A percentile compares a stretch with the other conserved stretches of the same genome.
phyloP scores from a whole-genome alignment of 2,113 vertebrate species.

The Prietella phreatophila region DNA sequence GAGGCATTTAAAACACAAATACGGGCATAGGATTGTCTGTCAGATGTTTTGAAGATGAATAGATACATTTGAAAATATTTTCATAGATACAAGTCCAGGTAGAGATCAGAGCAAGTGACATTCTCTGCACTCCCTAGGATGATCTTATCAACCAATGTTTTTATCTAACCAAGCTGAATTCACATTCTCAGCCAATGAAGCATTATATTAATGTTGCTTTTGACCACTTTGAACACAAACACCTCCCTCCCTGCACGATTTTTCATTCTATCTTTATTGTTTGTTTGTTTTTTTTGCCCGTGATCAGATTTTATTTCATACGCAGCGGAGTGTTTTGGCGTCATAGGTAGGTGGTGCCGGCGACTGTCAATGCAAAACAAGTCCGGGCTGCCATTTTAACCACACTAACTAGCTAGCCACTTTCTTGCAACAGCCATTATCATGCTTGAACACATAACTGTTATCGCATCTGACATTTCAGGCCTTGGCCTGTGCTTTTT shows the following conservation, averaged over 20 bases:
- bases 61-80: neutral
- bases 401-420: slow-evolving; percentile 56
- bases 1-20: neutral
- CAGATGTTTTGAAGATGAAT: neutral
- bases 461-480: slow-evolving; percentile 38
- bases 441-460: slow-evolving; percentile 37
- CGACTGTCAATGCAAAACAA: slow-evolving; percentile 13
- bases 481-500: slow-evolving; percentile 26
- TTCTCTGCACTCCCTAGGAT: neutral
- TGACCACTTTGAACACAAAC: neutral
- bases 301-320: slow-evolving; percentile 88
- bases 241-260: slow-evolving; percentile 68
- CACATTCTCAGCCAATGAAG: neutral
- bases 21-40: neutral
- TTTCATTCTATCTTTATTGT: slow-evolving; percentile 74
- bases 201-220: neutral
- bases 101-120: neutral
- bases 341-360: slow-evolving; percentile 84
- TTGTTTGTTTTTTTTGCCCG: slow-evolving; percentile 66
- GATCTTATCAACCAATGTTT: neutral
- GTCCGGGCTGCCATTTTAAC: slow-evolving; percentile 28
- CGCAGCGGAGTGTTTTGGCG: slow-evolving; percentile 84
- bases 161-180: neutral
- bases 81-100: neutral
- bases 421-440: slow-evolving; percentile 36